phyloP scores from a whole-genome alignment of 2,888 invertebrate species.

The Conus canariensis region DNA sequence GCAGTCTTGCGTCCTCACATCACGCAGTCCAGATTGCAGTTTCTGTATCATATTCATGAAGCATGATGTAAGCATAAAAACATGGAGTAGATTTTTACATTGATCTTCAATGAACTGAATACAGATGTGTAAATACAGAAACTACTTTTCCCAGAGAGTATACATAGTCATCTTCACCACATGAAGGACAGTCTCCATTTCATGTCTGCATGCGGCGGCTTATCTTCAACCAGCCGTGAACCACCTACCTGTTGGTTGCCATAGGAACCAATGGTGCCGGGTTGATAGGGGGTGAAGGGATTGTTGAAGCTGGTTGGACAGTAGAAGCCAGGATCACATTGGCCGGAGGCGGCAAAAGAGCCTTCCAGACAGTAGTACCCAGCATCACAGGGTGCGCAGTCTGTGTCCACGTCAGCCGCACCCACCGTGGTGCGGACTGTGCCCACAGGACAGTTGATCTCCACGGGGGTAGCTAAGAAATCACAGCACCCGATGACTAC shows the following conservation, averaged over 20 bases:
- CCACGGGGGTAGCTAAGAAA: constrained; percentile 72
- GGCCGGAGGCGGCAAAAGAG: constrained; percentile 60
- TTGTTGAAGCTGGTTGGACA: constrained; percentile 73
- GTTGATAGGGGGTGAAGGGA: constrained; percentile 63
- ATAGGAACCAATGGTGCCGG: constrained; percentile 72
- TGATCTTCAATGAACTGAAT: too few species aligned
- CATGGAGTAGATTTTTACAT: too few species aligned
- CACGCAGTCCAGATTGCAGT: too few species aligned
- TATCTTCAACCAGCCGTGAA: too few species aligned
- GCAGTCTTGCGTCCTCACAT: too few species aligned
- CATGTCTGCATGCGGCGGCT: too few species aligned
- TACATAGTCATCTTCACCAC: too few species aligned
- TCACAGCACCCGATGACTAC: neutral
- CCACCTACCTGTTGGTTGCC: constrained; percentile 69
- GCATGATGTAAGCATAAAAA: too few species aligned
- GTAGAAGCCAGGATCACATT: constrained; percentile 72
- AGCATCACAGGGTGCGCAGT: constrained; percentile 73
- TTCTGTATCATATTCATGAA: too few species aligned
- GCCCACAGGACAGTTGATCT: constrained; percentile 74
- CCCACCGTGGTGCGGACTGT: constrained; percentile 68
- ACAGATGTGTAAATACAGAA: too few species aligned
- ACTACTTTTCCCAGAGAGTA: too few species aligned
- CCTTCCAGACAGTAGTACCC: constrained; percentile 75
- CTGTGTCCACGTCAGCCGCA: constrained; percentile 60
- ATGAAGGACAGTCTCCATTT: too few species aligned